Evolutionary conservation across 2,113 vertebrate species (phyloP), one percentile per base, ranked within the genome.

Genomic region (Tachuris rubrigastra): DNA sequence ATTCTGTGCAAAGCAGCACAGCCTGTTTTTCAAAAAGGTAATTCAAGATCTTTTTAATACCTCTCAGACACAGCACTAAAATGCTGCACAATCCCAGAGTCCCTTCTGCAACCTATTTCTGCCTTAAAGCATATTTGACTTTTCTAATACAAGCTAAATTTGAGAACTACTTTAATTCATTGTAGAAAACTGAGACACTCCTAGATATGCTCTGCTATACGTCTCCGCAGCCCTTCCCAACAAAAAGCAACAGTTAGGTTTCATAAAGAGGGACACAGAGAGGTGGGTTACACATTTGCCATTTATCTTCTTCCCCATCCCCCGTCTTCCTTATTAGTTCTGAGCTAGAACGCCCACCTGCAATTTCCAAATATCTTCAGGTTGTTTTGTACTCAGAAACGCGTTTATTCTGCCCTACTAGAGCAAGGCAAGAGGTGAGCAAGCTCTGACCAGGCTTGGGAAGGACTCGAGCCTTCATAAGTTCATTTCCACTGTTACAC

Each of bases 401-500:
- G 6, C 88, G 55, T 13, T 85, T 55, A 55, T 78, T 74, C 55
- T 31, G 33, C 65, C 75, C 15, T 6, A 19, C 6, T 4, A 50
- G 5, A 76, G 52, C 8, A 62, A 69, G 24, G 12, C 60, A 28
- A 50, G 56, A 65, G 39, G 33, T 19, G 17, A 86, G 10, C 24
- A 63, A 80, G 47, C 62, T 76, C 21, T 77, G 63, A 6, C 28
- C 35, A 8, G 1, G 15, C 19, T 52, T 22, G 12, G 12, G 13
- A 37, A 87, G 72, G 20, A 50, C 20, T 55, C 1, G 0, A 65
- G 44, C 10, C 9, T 73, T 50, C 18, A 8, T 0, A 0, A 81
- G 49, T 23, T 55, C 35, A 1, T 33, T 6, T 3, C 3, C 37
- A 5, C 5, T 23, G 18, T 25, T 13, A 33, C 0, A 3, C 6